Evolutionary conservation across 2,888 invertebrate genomes (phyloP).

Genomic region (Morpho helenor): DNA sequence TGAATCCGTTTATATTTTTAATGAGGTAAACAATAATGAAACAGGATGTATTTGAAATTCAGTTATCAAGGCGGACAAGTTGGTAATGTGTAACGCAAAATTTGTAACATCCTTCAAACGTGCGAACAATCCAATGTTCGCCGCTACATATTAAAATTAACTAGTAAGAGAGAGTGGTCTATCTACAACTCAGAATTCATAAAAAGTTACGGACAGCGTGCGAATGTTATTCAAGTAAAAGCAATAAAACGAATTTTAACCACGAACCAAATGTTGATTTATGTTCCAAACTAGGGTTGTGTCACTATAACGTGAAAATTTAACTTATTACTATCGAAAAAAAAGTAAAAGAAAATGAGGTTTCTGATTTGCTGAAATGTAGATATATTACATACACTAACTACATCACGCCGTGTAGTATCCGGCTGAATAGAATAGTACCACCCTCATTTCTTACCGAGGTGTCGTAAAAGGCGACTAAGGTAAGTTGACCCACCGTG

Average conservation of each 20-base stretch:
- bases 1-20: no score
- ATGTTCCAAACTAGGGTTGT: slow-evolving; percentile 4
- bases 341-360: no score
- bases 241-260: slow-evolving; percentile 8
- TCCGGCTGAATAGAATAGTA: no score
- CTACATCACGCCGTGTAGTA: no score
- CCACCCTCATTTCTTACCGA: no score
- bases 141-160: slow-evolving; percentile 14
- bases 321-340: no score
- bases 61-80: slow-evolving; percentile 28
- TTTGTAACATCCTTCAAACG: slow-evolving; percentile 18
- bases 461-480: no score
- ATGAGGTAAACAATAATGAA: not conserved
- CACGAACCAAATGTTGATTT: slow-evolving; percentile 8
- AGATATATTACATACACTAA: no score
- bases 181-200: slow-evolving; percentile 12
- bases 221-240: not conserved
- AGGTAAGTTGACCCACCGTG: no score
- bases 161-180: slow-evolving; percentile 21
- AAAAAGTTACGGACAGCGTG: slow-evolving; percentile 13
- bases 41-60: slow-evolving; percentile 3
- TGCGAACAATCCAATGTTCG: not conserved
- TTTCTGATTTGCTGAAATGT: no score
- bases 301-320: not conserved
- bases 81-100: slow-evolving; percentile 30